phyloP scores from a whole-genome alignment of 1,140 invertebrate genomes.

The Drosophila tsacasi region DNA sequence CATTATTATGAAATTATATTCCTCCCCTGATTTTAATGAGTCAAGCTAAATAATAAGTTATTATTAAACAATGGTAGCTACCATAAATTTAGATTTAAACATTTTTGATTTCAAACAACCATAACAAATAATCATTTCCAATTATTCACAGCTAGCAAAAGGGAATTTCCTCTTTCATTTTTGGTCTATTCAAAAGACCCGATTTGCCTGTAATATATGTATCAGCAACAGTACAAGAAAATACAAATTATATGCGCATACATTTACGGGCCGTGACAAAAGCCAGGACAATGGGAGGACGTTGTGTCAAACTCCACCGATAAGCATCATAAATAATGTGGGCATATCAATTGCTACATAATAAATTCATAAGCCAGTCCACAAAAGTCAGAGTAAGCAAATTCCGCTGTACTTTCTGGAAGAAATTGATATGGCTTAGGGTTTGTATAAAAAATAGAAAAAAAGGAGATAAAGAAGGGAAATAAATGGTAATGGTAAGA shows the following conservation, averaged over 20 bases:
- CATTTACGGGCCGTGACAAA: constrained; percentile 58
- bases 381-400: constrained; percentile 25
- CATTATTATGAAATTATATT: constrained; percentile 1
- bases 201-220: constrained; percentile 39
- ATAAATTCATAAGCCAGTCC: constrained; percentile 66
- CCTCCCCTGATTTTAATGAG: constrained; percentile 25
- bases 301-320: constrained; percentile 43
- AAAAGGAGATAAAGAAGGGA: neutral
- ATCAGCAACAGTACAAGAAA: constrained; percentile 34
- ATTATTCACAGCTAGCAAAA: constrained; percentile 59
- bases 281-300: constrained; percentile 35
- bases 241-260: constrained; percentile 54
- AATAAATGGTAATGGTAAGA: neutral
- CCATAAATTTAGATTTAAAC: constrained; percentile 12
- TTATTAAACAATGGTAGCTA: neutral
- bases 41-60: neutral
- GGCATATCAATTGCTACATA: constrained; percentile 59
- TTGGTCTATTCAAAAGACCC: constrained; percentile 32
- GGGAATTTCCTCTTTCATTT: neutral
- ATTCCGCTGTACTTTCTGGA: constrained; percentile 3
- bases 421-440: neutral
- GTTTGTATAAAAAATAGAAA: neutral
- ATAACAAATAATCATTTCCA: constrained; percentile 56
- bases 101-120: constrained; percentile 24
- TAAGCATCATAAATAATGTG: constrained; percentile 70